Conservation (phyloP, 2,888 invertebrate genomes). For the Drosophila mercatorum region DNA sequence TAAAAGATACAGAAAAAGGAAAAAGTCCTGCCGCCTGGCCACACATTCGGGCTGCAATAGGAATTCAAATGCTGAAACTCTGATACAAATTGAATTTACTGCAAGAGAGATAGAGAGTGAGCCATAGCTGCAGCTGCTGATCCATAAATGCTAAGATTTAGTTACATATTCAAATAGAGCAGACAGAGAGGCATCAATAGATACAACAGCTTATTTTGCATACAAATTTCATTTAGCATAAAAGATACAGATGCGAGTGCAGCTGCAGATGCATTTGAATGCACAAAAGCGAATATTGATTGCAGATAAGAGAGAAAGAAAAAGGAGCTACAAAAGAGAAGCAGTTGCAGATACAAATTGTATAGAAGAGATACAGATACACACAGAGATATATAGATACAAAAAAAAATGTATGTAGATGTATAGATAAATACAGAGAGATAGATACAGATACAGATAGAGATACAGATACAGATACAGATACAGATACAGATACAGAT, state of each 20-base stretch:
- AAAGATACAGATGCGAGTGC: neutral
- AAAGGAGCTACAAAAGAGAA: neutral
- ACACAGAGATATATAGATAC: neutral
- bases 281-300: slow-evolving; percentile 1
- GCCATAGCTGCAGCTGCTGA: neutral
- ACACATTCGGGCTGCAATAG: neutral
- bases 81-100: slow-evolving; percentile 5
- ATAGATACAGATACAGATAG: slow-evolving; percentile 2
- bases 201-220: slow-evolving; percentile 7
- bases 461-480: slow-evolving; percentile 1
- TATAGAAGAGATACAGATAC: neutral
- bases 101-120: neutral
- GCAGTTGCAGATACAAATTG: neutral
- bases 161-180: slow-evolving; percentile 2
- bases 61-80: neutral
- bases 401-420: neutral
- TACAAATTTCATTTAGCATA: neutral
- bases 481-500: no score
- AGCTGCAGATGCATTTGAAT: neutral
- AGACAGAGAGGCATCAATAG: neutral
- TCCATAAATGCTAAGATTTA: slow-evolving; percentile 4
- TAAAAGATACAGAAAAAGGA: neutral
- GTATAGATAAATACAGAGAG: neutral
- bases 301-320: neutral
- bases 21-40: neutral